Conservation (phyloP, 2,113 vertebrate species). For the Plestiodon gilberti region DNA sequence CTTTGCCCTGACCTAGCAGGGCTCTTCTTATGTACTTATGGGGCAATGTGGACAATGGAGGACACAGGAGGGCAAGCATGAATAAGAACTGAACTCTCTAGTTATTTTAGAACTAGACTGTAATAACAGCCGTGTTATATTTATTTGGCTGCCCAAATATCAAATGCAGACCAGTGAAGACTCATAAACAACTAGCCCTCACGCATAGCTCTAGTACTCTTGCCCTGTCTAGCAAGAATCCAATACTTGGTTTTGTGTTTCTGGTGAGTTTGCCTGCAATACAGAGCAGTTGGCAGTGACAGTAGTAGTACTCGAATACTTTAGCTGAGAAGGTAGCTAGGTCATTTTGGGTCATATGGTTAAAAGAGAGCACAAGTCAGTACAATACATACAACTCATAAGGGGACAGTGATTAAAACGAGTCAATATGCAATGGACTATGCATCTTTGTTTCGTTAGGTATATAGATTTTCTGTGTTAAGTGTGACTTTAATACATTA, state of each 20-base stretch:
- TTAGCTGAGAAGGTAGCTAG: neutral
- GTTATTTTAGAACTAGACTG: neutral
- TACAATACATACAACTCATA: neutral
- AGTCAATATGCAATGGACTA: neutral
- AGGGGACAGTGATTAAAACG: neutral
- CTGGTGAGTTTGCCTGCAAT: neutral
- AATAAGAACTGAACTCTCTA: neutral
- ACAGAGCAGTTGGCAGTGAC: neutral
- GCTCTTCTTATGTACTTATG: no score
- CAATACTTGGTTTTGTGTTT: neutral
- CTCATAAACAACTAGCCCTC: neutral
- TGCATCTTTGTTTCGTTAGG: neutral
- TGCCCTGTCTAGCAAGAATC: neutral
- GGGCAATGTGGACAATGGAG: no score
- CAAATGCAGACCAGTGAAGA: neutral
- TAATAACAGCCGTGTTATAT: neutral
- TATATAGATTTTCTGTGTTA: neutral
- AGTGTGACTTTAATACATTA: neutral
- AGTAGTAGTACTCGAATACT: neutral
- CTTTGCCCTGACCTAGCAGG: no score
- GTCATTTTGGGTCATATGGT: neutral
- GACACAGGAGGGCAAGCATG: no score
- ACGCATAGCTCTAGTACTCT: neutral
- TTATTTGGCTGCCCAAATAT: neutral
- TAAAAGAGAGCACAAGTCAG: neutral